Percentiles rank a stretch among this genome's conserved stretches.
Conservation (phyloP, 2,797 vertebrate genomes). For the Pempheris klunzingeri region DNA sequence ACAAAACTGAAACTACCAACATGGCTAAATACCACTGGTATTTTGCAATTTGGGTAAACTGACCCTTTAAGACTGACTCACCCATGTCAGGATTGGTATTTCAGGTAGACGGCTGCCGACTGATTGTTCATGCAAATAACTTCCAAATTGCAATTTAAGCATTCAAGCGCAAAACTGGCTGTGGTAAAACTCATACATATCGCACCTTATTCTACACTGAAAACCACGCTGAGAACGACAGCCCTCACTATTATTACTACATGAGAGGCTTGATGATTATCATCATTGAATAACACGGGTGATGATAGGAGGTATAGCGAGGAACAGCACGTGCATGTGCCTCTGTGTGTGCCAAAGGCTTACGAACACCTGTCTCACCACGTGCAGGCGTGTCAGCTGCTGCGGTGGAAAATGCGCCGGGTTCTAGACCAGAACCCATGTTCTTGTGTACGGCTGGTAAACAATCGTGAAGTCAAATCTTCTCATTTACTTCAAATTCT, state of each 20-base stretch:
- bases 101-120: not conserved
- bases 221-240: not conserved
- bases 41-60: not conserved
- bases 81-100: too few species aligned
- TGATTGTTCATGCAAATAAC: not conserved
- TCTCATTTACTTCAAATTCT: slow-evolving; percentile 46
- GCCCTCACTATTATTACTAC: not conserved
- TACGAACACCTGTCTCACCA: slow-evolving; percentile 30
- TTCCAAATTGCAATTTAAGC: not conserved
- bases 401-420: not conserved
- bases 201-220: too few species aligned
- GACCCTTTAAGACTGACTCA: not conserved
- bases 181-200: not conserved
- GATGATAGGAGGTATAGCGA: not conserved
- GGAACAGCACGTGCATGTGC: not conserved
- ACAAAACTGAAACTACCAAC: not conserved
- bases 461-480: slow-evolving; percentile 45
- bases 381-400: slow-evolving; percentile 18
- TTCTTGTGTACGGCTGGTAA: slow-evolving; percentile 16
- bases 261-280: not conserved
- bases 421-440: not conserved
- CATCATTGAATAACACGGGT: not conserved
- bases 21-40: not conserved
- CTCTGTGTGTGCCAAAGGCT: slow-evolving; percentile 28
- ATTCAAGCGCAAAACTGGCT: not conserved